Percentiles rank a stretch among this genome's conserved stretches.
Evolutionary conservation across 2,797 vertebrate species (phyloP).

Genomic region (Luscinia megarhynchos): DNA sequence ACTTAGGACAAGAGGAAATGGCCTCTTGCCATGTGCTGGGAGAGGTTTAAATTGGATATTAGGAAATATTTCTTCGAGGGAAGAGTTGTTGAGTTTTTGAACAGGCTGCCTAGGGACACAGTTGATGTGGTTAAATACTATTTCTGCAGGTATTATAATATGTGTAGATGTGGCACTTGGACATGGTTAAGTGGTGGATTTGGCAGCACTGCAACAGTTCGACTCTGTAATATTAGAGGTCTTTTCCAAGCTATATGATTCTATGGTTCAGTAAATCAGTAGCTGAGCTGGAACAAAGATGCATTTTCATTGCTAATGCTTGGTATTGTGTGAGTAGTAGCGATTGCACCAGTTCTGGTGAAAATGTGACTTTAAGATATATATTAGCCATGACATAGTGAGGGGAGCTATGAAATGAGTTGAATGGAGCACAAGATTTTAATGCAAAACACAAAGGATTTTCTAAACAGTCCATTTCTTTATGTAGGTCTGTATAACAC

Average conservation of each 20-base stretch:
- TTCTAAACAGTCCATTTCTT: background rate
- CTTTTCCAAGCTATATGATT: background rate
- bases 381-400: background rate
- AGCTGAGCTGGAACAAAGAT: background rate
- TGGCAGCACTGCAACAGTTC: background rate
- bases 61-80: background rate
- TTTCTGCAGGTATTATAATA: background rate
- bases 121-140: too few species aligned
- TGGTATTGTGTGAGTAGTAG: background rate
- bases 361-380: background rate
- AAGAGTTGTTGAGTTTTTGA: background rate
- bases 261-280: background rate
- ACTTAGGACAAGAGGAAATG: background rate
- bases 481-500: background rate
- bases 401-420: background rate
- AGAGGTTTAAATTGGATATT: background rate
- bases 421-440: background rate
- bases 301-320: background rate
- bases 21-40: background rate
- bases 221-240: background rate
- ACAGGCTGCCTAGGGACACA: background rate
- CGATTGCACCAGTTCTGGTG: background rate
- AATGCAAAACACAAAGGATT: background rate
- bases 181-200: background rate
- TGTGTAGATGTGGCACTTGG: background rate